Percentiles rank a stretch among this genome's conserved stretches.
phyloP scores from a whole-genome alignment of 2,113 vertebrate species.

The Campylomormyrus numenius region DNA sequence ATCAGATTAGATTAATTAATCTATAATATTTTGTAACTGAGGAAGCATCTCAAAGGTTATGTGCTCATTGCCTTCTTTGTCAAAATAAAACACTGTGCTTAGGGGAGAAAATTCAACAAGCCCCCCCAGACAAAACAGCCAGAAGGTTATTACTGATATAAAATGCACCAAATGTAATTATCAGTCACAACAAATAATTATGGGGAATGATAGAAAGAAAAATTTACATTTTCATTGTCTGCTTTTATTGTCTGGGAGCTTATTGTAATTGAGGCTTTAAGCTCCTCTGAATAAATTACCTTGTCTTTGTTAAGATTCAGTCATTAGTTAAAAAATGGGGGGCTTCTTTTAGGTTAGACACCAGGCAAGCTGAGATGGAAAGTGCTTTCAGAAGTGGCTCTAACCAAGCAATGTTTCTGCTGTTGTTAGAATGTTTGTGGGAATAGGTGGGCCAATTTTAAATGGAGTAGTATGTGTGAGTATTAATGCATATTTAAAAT shows the following conservation, averaged over 20 bases:
- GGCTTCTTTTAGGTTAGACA: not conserved
- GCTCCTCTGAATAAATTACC: conserved; percentile 59
- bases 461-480: not conserved
- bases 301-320: conserved; percentile 40
- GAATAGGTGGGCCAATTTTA: not conserved
- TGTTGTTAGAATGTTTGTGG: not conserved
- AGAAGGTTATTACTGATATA: conserved; percentile 99
- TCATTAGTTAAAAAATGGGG: conserved; percentile 44
- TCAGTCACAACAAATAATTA: conserved; percentile 99
- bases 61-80: conserved; percentile 82
- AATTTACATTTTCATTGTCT: conserved; percentile 97
- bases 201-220: conserved; percentile 85
- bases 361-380: not conserved
- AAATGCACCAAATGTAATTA: conserved; percentile 90
- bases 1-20: conserved; percentile 98
- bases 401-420: not conserved
- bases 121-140: conserved; percentile 89
- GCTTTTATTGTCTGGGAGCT: conserved; percentile 63
- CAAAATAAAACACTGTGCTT: conserved; percentile 81
- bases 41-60: conserved; percentile 87
- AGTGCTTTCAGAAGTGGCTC: not conserved
- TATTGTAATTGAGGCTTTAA: conserved; percentile 62
- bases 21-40: conserved; percentile 97
- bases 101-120: conserved; percentile 80
- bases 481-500: not conserved